Evolutionary conservation across 2,113 vertebrate species (phyloP), one percentile per base, ranked within the genome.

Genomic region (Semicossyphus pulcher): DNA sequence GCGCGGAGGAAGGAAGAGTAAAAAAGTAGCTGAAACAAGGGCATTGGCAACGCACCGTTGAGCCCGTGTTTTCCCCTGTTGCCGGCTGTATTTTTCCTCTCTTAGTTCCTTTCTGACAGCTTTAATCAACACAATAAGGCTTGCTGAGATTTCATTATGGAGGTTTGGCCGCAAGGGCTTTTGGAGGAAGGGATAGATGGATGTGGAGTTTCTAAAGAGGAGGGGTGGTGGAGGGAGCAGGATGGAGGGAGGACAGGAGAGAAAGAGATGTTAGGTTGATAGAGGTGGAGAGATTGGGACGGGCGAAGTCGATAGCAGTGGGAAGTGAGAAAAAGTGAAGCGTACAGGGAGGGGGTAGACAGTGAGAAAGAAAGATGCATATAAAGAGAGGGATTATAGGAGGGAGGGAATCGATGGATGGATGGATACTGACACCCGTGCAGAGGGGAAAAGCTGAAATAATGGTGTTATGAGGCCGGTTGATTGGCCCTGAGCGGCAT

Each of bases 91-190:
- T 91, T 83, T 87, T 80, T 61, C 81, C 67, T 66, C 76, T 79
- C 76, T 81, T 83, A 68, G 76, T 80, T 90, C 85, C 74, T 76
- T 81, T 88, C 85, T 87, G 88, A 89, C 88, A 89, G 86, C 69
- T 89, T 88, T 91, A 90, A 92, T 92, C 90, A 90, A 88, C 87
- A 84, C 85, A 83, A 88, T 89, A 71, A 88, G 75, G 83, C 83
- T 83, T 66, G 80, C 85, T 80, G 86, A 79, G 89, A 89, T 91
- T 90, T 88, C 84, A 85, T 88, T 88, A 89, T 76, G 68, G 87
- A 58, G 54, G 48, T 70, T 66, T 86, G 73, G 78, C 86, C 72
- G 37, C 62, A 28, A 76, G 88, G 76, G 76, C 76, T 80, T 81
- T 73, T 44, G 57, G n/a, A 72, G 39, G 47, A 72, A 67, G 18